These are phyloP conservation scores for Papilio dardanus DNA, from an alignment of 1,140 invertebrate species.

Conservation along the genomic window DNA sequence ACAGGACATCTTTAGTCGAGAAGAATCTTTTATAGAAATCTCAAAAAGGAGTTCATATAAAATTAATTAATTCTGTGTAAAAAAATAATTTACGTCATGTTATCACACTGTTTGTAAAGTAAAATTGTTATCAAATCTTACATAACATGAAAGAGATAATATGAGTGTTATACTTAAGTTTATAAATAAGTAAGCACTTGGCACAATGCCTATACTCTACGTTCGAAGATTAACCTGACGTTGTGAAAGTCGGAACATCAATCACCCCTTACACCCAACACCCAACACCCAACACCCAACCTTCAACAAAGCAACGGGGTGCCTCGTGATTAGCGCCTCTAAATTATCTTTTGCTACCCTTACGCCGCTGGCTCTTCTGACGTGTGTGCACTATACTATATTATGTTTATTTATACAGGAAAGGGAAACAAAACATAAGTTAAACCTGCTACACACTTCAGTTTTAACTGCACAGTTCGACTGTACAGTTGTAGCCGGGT, in stretches of 20 bases:
- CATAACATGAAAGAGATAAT: neutral
- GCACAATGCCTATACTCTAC: conserved; percentile 33
- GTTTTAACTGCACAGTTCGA: too few relatives aligned
- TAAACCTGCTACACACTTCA: too few relatives aligned
- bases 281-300: conserved; percentile 43
- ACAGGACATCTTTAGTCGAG: neutral
- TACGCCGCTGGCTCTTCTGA: neutral
- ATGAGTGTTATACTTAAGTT: conserved; percentile 7
- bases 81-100: too few relatives aligned
- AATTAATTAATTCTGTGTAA: too few relatives aligned
- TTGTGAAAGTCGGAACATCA: conserved; percentile 53
- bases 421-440: neutral
- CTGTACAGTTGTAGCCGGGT: neutral
- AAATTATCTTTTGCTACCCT: conserved; percentile 54
- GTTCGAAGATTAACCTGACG: conserved; percentile 53
- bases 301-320: conserved; percentile 57
- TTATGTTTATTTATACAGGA: neutral
- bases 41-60: too few relatives aligned
- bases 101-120: too few relatives aligned
- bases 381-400: neutral
- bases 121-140: neutral
- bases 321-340: conserved; percentile 61
- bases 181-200: conserved; percentile 38
- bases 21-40: too few relatives aligned
- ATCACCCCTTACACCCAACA: conserved; percentile 48